Conservation (phyloP, 1,140 invertebrate species). For the Drosophila paulistorum region DNA sequence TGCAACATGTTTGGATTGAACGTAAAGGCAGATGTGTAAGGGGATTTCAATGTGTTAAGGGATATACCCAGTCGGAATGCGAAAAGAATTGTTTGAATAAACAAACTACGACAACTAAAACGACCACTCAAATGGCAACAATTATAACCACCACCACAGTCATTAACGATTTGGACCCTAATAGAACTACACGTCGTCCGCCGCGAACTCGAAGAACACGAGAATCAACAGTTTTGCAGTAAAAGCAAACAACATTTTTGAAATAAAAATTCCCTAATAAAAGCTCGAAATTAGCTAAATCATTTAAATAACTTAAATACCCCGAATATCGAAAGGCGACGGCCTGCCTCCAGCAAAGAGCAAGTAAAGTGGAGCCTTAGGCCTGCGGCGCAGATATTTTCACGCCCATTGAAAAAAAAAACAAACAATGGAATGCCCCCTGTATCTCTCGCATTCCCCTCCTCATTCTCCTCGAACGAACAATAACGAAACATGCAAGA, state of each 20-base stretch:
- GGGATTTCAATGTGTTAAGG: conserved; percentile 26
- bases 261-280: not conserved
- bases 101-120: not conserved
- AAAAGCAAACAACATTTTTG: conserved; percentile 1
- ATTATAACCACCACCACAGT: not conserved
- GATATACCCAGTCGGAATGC: conserved; percentile 28
- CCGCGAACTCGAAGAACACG: not conserved
- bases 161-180: not conserved
- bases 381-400: conserved; percentile 36
- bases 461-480: conserved; percentile 18
- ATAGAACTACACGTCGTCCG: not conserved
- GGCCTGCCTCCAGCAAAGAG: not conserved
- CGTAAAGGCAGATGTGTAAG: conserved; percentile 7
- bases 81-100: not conserved
- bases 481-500: conserved; percentile 40
- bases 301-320: conserved; percentile 59
- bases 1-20: conserved; percentile 31
- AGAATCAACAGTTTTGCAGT: not conserved
- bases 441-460: conserved; percentile 14
- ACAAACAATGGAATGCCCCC: conserved; percentile 56
- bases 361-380: not conserved
- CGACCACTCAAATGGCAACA: not conserved
- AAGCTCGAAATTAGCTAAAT: conserved; percentile 56
- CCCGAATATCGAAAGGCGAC: not conserved
- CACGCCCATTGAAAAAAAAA: conserved; percentile 65